Evolutionary conservation across 1,140 invertebrate species (phyloP), one percentile per base, ranked within the genome.

Genomic region (Neodiprion virginianus): DNA sequence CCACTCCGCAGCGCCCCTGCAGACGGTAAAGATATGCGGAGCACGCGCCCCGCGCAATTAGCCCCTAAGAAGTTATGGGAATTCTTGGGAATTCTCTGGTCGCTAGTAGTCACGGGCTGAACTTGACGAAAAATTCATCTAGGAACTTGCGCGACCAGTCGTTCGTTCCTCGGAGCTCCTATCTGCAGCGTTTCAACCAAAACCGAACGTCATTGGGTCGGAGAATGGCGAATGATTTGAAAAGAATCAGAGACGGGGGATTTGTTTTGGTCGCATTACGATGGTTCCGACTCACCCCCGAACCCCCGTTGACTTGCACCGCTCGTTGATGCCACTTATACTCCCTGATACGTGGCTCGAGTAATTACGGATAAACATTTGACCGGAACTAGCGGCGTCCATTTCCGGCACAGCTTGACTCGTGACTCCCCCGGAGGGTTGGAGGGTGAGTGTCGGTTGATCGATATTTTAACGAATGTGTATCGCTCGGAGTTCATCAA

Each of bases 401-500:
- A 77, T 75, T 84, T 84, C 82, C 84, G 82, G 80, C 74, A 78
- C 80, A 80, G 78, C 77, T 81, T 79, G 73, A 75, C 75, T 79
- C 70, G 76, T 74, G 74, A 76, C 78, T 76, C n/a, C 77, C 75
- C 53, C 50, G 28, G 71, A 9, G 69, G 73, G 71, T 77, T 40
- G 28, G 1, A 40, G 28, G 53, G 53, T 61, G 11, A 17, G 53
- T 12, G 53, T 61, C 11, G 14, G 69, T 65, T 53, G 66, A 10
- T 65, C 67, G 74, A 80, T 79, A 78, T 79, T 79, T 74, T 50
- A 74, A 75, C 73, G 66, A 78, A 75, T 73, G 53, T 14, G 53
- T 61, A 61, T 61, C 53, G 53, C n/a, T 40, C 28, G 11, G 53
- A 61, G 53, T 61, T 8, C 11, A 11, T 61, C 11, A 17, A 61